Conservation (phyloP, 1,140 invertebrate species). For the Heliconius congener region DNA sequence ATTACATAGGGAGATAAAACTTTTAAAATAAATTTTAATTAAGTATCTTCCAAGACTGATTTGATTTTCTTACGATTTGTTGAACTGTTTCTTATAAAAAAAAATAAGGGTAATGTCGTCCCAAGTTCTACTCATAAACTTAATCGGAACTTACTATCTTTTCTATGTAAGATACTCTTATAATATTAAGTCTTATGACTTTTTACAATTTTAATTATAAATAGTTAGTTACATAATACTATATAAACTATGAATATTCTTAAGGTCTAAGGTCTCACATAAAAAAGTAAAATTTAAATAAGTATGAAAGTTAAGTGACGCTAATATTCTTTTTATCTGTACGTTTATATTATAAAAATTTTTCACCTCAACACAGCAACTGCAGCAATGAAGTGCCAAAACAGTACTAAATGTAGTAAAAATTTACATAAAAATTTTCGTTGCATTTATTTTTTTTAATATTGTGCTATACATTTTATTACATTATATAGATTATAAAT, state of each 20-base stretch:
- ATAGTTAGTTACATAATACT: background rate
- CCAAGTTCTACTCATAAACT: background rate
- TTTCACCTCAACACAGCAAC: background rate
- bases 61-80: conserved; percentile 20
- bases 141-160: background rate
- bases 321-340: background rate
- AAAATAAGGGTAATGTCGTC: conserved; percentile 22
- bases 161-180: background rate
- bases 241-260: background rate
- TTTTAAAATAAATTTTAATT: conserved; percentile 13
- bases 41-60: conserved; percentile 26
- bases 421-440: background rate
- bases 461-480: background rate
- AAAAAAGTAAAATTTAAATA: no score
- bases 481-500: background rate
- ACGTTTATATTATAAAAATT: background rate
- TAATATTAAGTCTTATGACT: background rate
- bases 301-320: no score
- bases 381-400: background rate
- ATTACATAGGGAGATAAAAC: background rate
- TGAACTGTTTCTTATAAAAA: conserved; percentile 14
- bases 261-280: background rate
- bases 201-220: background rate
- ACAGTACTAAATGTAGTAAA: background rate
- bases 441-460: background rate